Base-by-base conservation (phyloP, 2,888 invertebrate genomes). In the Rotaria sp. region DNA sequence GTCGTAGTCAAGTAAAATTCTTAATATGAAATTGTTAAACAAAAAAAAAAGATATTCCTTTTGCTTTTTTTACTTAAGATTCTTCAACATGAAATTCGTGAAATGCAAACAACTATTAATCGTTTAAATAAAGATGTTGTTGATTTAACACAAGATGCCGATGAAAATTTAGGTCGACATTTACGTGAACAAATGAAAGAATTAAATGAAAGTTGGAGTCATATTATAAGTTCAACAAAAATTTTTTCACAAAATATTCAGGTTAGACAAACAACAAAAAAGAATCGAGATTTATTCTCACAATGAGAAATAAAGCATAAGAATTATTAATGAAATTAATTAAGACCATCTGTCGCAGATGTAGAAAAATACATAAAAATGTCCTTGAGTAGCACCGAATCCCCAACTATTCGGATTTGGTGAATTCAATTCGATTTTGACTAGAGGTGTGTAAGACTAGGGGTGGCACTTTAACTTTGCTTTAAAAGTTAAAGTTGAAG, bases 151-250 rank as follows among this genome's bases (percentile, higher is more conserved):
- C 80, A 80, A 45, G 80, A 80, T 80, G 80, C 80, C 0, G 80
- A 80, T 45, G 80, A 80, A 45, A 80, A 15, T 80, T 80, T 80
- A 45, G 80, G n/a, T 80, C 80, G 80, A 80, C 45, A 45, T 45
- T 45, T 80, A 80, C 80, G 80, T 45, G 80, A 80, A 4, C 45
- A 80, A 80, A 80, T 80, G 80, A 80, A 26, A 80, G 80, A 80
- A 45, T 80, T 80, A 45, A 80, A 80, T 80, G 80, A 45, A 45
- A 45, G n/a, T 45, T 80, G 80, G 80, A 80, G 80, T 80, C 80
- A 80, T 80, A 80, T 80, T 80, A 80, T 80, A 45, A 80, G 80
- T 45, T 80, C 80, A 45, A 80, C 80, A 35, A 80, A 80, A 80
- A 10, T n/a, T 13, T 15, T 45, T 45, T 80, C 80, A 26, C 38